Base-by-base conservation (phyloP, 92 coral and sea anemone genomes). In the Palythoa heliodiscus region DNA sequence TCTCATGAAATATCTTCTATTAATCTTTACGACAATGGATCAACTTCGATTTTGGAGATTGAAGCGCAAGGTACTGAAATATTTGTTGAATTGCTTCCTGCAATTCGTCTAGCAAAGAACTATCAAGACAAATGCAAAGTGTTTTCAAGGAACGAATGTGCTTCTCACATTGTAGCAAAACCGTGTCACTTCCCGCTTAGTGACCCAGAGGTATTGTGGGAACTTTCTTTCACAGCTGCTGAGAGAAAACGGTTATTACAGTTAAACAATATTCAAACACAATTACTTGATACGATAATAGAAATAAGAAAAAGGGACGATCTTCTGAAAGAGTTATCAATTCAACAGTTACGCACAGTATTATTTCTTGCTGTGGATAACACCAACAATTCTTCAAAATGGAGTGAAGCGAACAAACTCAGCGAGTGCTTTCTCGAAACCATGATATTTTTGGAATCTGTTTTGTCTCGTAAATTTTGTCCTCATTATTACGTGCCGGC, bases 121-220 rank as follows among this genome's bases (percentile, higher is more conserved):
- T 84, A 88, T 19, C 81, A 87, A 78, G 93, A 92, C 52, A 83
- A 89, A 82, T 86, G 90, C 75, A 90, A 77, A 19, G 85, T 86
- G 39, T 78, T 94, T 78, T 88, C 95, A 58, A 92, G 89, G 23
- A 89, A 78, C 24, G 91, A 79, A 73, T 71, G 73, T 11, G 95
- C 99, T 1, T 92, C 96, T 7, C 95, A 90, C 77, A 92, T 92
- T 2, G 87, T 94, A 7, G 98, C 91, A 25, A 92, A 92, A 77
- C 89, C 98, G 61, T 94, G 93, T 35, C 84, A 73, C 14, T 69
- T 86, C 23, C 98, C 98, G 5, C 78, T 90, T 58, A 96, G 98
- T 83, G 95, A 96, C 85, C 98, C 98, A 57, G 98, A 90, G 69
- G 92, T 93, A 14, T 89, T 96, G 5, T 96, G 99, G 99, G 78